Evolutionary conservation across 1,140 invertebrate species (phyloP).

Genomic region (Panulirus ornatus): DNA sequence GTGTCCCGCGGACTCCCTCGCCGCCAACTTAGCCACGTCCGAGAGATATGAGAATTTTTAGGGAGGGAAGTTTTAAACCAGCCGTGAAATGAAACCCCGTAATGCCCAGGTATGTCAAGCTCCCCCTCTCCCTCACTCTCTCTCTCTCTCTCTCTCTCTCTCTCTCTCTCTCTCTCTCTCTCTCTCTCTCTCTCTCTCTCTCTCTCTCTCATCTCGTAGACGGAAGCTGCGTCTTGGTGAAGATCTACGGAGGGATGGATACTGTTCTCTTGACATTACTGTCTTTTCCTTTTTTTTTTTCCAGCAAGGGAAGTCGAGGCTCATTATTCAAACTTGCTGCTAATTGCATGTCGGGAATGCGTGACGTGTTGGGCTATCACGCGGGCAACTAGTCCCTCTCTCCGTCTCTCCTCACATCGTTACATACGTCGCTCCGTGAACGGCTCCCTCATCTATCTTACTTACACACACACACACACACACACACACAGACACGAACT

Average conservation of each 20-base stretch:
- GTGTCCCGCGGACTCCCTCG: background rate
- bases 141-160: too few relatives aligned
- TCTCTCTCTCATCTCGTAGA: too few relatives aligned
- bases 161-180: too few relatives aligned
- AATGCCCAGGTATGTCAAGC: background rate
- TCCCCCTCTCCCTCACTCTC: too few relatives aligned
- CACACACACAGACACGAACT: too few relatives aligned
- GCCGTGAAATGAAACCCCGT: background rate
- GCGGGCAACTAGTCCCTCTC: slow-evolving; percentile 28
- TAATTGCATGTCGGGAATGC: slow-evolving; percentile 67
- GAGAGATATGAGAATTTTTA: background rate
- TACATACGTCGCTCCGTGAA: slow-evolving; percentile 19
- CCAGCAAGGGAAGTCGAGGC: background rate
- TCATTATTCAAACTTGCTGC: slow-evolving; percentile 67
- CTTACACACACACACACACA: too few relatives aligned
- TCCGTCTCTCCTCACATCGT: slow-evolving; percentile 55
- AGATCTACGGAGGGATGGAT: too few relatives aligned
- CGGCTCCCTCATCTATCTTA: background rate
- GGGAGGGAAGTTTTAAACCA: background rate
- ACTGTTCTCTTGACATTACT: too few relatives aligned
- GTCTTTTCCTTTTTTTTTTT: background rate
- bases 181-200: too few relatives aligned
- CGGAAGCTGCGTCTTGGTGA: too few relatives aligned
- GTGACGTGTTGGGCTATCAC: slow-evolving; percentile 60
- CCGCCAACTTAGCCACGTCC: background rate